A percentile compares a stretch with the other conserved stretches of the same genome.
These are phyloP conservation scores for Gila robusta DNA, from an alignment of 2,797 vertebrate genomes.

Conservation along the genomic window DNA sequence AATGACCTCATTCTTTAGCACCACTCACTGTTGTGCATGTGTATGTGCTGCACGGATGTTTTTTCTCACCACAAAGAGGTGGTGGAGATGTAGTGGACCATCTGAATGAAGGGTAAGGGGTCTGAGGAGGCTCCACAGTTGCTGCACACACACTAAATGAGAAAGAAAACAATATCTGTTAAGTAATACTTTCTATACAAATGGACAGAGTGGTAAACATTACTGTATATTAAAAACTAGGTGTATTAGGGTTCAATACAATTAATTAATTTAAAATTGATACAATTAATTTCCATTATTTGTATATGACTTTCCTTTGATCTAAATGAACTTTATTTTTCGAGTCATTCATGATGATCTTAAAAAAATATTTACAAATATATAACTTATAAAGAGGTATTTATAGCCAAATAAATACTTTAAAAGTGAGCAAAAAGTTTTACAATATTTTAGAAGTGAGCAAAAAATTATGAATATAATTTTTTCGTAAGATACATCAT, in stretches of 20 bases:
- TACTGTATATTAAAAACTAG: not conserved
- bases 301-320: not conserved
- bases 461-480: too few relatives aligned
- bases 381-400: not conserved
- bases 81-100: conserved; percentile 98
- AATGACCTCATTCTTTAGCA: conserved; percentile 26
- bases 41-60: conserved; percentile 3
- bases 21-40: conserved; percentile 18
- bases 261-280: not conserved
- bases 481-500: not conserved
- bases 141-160: conserved; percentile 91
- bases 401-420: not conserved
- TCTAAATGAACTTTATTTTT: not conserved
- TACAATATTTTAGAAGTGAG: not conserved
- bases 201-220: not conserved
- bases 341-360: not conserved
- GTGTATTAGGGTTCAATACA: not conserved
- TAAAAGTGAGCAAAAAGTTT: not conserved
- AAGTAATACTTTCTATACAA: not conserved
- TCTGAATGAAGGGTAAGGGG: conserved; percentile 95
- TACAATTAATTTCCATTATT: not conserved
- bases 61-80: conserved; percentile 93
- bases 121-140: conserved; percentile 95
- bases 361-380: not conserved
- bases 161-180: conserved; percentile 30